These are phyloP conservation scores for Axis porcinus DNA, from an alignment of 2,113 vertebrate species.

Conservation along the genomic window DNA sequence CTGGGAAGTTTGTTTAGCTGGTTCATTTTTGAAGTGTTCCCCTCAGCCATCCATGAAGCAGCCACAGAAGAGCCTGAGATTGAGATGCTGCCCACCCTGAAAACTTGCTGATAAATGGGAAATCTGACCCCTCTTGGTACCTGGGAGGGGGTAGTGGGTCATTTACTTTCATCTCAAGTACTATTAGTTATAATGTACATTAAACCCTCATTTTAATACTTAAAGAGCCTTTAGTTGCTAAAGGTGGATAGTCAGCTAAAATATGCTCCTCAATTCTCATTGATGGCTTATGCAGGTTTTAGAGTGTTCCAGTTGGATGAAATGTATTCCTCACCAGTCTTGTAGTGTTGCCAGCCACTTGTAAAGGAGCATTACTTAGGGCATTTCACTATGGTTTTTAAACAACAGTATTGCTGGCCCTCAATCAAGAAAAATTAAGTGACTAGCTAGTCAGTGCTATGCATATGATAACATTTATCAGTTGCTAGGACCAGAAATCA, in stretches of 20 bases:
- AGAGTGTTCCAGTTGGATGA: neutral
- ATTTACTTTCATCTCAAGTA: conserved; percentile 57
- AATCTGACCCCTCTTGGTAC: conserved; percentile 67
- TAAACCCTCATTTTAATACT: conserved; percentile 49
- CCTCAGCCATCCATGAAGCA: conserved; percentile 81
- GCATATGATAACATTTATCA: neutral
- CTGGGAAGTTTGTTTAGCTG: conserved; percentile 90
- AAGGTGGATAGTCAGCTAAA: conserved; percentile 32
- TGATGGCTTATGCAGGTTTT: neutral
- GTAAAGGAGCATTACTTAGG: neutral
- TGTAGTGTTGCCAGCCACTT: neutral
- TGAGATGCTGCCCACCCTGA: conserved; percentile 63
- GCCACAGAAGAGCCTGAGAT: conserved; percentile 68
- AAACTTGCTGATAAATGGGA: conserved; percentile 64
- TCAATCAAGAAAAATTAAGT: neutral
- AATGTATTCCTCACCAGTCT: neutral
- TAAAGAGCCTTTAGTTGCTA: conserved; percentile 22
- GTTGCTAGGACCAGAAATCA: neutral
- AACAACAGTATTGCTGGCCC: neutral
- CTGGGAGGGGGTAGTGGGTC: conserved; percentile 27
- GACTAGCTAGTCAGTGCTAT: neutral
- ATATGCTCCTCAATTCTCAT: neutral
- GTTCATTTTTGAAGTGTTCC: conserved; percentile 88
- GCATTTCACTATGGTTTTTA: neutral
- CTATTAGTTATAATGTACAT: conserved; percentile 28